Percentiles rank a stretch among this genome's conserved stretches.
Conservation (phyloP, 2,113 vertebrate species). For the Rhagologus leucostigma region DNA sequence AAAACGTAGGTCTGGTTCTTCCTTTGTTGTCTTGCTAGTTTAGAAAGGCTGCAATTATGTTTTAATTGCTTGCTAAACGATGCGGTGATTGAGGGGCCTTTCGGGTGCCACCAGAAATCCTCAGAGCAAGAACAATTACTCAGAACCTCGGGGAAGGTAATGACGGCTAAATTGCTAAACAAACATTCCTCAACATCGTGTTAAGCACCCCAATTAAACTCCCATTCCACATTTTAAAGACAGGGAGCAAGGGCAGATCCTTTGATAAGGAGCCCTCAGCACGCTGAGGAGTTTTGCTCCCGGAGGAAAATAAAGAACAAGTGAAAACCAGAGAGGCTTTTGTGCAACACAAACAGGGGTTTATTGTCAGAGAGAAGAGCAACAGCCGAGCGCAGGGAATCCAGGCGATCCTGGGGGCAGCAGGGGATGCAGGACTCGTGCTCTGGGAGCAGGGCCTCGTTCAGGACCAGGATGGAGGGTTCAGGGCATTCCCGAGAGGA, state of each 20-base stretch:
- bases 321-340: neutral
- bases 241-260: neutral
- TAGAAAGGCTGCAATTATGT: neutral
- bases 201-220: neutral
- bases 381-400: neutral
- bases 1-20: accelerated
- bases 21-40: neutral
- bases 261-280: neutral
- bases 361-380: neutral
- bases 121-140: neutral
- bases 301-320: accelerated
- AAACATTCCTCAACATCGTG: neutral
- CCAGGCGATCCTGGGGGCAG: no score
- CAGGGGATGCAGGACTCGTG: neutral
- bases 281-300: neutral
- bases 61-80: neutral
- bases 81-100: neutral
- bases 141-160: neutral
- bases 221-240: neutral
- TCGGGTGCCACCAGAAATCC: neutral
- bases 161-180: neutral
- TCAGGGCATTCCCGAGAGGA: accelerated
- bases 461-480: neutral
- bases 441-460: neutral
- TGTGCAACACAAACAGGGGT: neutral